These are phyloP conservation scores for Henicopernis longicauda DNA, from an alignment of 2,113 vertebrate genomes.

Conservation along the genomic window DNA sequence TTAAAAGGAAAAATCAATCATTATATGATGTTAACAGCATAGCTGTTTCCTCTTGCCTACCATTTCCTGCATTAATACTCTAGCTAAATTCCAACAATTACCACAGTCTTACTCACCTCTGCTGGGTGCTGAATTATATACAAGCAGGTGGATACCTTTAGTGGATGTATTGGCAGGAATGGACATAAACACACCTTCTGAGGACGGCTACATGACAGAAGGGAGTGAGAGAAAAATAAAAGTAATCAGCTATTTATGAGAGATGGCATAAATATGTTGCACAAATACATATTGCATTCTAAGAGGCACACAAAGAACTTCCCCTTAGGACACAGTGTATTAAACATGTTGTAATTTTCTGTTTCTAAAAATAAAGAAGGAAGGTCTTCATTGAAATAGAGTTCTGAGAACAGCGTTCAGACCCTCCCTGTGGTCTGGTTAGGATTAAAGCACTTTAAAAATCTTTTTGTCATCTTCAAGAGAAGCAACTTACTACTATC, in stretches of 20 bases:
- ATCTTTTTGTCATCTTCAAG: not conserved
- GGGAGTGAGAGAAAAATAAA: not conserved
- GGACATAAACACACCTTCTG: slow-evolving; percentile 96
- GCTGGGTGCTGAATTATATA: slow-evolving; percentile 97
- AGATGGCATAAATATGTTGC: not conserved
- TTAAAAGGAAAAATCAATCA: not conserved
- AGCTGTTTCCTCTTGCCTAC: not conserved
- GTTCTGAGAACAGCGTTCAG: not conserved
- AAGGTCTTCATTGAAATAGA: not conserved
- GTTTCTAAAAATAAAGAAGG: not conserved
- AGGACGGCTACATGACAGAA: slow-evolving; percentile 80
- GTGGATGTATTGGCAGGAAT: slow-evolving; percentile 83
- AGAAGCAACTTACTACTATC: not conserved
- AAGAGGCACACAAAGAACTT: not conserved
- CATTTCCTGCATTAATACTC: not conserved
- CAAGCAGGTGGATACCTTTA: slow-evolving; percentile 87
- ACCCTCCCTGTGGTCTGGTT: not conserved
- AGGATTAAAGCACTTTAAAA: not conserved
- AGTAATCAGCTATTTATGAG: not conserved
- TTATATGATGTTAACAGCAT: not conserved
- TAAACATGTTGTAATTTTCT: not conserved
- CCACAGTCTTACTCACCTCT: slow-evolving; percentile 81
- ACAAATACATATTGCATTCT: not conserved
- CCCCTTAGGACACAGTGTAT: not conserved
- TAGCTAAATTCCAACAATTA: not conserved